These are phyloP conservation scores for Aplysina aerophoba DNA, from an alignment of 37 sponge, comb jelly and placozoan genomes.

Conservation along the genomic window DNA sequence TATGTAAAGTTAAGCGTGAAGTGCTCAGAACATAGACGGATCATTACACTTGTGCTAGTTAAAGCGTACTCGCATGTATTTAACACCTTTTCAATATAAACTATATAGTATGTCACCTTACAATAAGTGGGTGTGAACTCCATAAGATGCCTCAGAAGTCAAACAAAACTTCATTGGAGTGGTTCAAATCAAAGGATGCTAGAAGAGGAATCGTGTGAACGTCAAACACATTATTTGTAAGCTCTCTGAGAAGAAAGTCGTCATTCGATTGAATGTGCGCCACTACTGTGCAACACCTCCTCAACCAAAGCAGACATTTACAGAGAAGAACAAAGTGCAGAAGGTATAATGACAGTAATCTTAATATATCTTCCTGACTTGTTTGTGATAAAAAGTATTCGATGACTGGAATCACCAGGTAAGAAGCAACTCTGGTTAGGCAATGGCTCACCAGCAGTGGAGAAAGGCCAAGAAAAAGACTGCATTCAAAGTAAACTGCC, in stretches of 20 bases:
- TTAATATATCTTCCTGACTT: neutral
- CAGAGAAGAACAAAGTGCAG: neutral
- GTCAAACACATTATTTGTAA: neutral
- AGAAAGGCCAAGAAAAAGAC: neutral
- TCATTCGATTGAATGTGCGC: neutral
- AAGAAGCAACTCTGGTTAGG: slow-evolving; percentile 7
- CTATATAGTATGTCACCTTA: neutral
- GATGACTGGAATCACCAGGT: neutral
- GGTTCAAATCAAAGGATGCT: too few species aligned
- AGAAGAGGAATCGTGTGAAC: neutral
- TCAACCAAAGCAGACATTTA: neutral
- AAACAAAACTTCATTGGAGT: neutral
- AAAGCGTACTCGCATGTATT: neutral
- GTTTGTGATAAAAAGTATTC: neutral
- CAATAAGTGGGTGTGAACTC: neutral
- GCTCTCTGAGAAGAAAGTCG: slow-evolving; percentile 4
- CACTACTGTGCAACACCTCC: neutral
- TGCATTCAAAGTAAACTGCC: neutral
- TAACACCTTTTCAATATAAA: neutral
- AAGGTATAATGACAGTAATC: neutral
- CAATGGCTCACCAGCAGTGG: neutral
- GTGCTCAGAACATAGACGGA: too few species aligned
- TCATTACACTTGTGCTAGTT: too few species aligned
- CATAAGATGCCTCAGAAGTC: neutral
- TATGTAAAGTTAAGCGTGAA: too few species aligned